Evolutionary conservation across 2,113 vertebrate species (phyloP).

Genomic region (Condylura cristata): DNA sequence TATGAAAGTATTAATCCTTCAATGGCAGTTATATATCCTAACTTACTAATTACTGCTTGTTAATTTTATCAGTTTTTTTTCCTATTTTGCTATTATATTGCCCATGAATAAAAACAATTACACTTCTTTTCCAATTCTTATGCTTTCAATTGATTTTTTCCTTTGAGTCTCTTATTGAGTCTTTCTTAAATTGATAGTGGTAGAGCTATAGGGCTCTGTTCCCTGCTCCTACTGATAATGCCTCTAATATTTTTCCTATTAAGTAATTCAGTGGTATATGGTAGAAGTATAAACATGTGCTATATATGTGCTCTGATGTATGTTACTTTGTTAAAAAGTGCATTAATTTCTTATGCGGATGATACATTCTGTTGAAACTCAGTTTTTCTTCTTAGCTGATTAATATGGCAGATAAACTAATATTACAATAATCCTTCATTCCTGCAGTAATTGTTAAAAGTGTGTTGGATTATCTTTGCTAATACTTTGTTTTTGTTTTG

Average conservation of each 20-base stretch:
- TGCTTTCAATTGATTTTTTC: neutral
- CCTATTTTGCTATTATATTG: neutral
- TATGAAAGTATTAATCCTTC: neutral
- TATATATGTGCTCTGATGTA: neutral
- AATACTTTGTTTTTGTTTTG: neutral
- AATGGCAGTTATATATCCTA: neutral
- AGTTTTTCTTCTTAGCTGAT: neutral
- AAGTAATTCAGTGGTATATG: neutral
- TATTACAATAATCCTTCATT: neutral
- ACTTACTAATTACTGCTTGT: neutral
- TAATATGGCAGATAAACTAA: neutral
- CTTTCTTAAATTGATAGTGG: neutral
- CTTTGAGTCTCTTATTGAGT: neutral
- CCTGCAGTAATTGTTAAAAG: neutral
- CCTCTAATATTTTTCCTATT: neutral
- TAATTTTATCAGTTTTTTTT: neutral
- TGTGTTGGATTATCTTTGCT: neutral
- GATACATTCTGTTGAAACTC: neutral
- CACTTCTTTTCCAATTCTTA: neutral
- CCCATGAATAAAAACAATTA: neutral
- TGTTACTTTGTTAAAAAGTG: neutral
- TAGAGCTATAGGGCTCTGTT: neutral
- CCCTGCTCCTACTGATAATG: neutral
- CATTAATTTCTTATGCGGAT: neutral
- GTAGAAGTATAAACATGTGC: neutral